Percentiles rank a stretch among this genome's conserved stretches.
phyloP scores from a whole-genome alignment of 2,113 vertebrate species.

The Struthidea cinerea region DNA sequence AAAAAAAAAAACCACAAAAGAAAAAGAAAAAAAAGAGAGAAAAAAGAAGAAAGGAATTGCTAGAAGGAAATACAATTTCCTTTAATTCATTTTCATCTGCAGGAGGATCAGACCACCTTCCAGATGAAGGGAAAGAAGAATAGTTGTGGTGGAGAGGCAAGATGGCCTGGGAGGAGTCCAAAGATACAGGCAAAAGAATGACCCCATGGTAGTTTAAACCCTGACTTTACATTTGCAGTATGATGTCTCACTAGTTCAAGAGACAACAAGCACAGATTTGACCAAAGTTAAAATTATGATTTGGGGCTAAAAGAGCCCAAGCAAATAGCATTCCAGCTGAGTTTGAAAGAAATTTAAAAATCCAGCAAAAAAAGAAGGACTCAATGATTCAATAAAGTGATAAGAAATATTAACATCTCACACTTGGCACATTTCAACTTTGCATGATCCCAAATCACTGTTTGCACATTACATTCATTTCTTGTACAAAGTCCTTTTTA shows the following conservation, averaged over 20 bases:
- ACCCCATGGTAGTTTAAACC: not conserved
- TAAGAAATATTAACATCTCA: not conserved
- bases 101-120: not conserved
- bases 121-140: not conserved
- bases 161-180: not conserved
- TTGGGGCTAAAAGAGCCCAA: not conserved
- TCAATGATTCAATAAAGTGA: not conserved
- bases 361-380: not conserved
- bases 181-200: not conserved
- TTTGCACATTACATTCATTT: not conserved
- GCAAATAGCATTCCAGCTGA: not conserved
- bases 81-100: not conserved
- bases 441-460: not conserved
- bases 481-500: not conserved
- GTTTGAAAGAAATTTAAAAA: not conserved
- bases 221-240: not conserved
- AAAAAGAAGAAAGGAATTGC: not conserved
- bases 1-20: too few relatives aligned
- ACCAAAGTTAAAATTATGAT: not conserved
- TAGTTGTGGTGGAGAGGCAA: not conserved
- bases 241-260: not conserved
- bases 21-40: not conserved
- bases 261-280: not conserved
- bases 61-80: not conserved
- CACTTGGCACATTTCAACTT: not conserved